Base-by-base conservation (phyloP, 2,797 vertebrate genomes). In the Naso thynnoides region DNA sequence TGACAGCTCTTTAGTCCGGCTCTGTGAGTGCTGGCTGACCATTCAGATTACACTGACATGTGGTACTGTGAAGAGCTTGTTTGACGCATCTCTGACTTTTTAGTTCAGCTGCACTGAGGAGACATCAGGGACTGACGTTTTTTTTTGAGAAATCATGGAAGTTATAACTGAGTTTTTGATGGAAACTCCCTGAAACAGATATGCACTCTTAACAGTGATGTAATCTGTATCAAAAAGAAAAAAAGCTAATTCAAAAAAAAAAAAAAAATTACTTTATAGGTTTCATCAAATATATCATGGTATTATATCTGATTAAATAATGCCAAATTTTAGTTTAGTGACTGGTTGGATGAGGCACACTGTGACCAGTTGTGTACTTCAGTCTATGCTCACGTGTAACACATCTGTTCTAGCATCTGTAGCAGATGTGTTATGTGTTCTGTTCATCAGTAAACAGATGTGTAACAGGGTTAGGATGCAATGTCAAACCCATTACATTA, bases 1-100 rank as follows among this genome's bases (percentile, higher is more conserved):
- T 86, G 90, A 90, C 89, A 86, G 89, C 89, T 91, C 86, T 91
- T 90, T 84, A 90, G 86, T 21, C 31, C 67, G 48, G 76, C 77
- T 89, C 81, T 63, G 57, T 91, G 82, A 78, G 73, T 57, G 75
- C 45, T 8, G 54, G 38, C 66, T 72, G 84, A 82, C 81, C 81
- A 73, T 85, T 84, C 80, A 80, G 83, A 91, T 92, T 85, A 87
- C 54, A 11, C 47, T 79, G 86, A 86, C 87, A 90, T 88, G 88
- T 91, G 86, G 79, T 59, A 21, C 18, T 62, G 59, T 7, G 66
- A 76, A 55, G 65, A 73, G 66, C 65, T 42, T 15, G 36, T 14
- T 56, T 27, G 49, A 62, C 36, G 50, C 18, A 13, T 74, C 60
- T 39, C 60, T 1, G 2, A 4, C 66, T 53, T 64, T 42, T 68